Evolutionary conservation across 2,888 invertebrate genomes (phyloP).

Genomic region (Frankliniella fusca): DNA sequence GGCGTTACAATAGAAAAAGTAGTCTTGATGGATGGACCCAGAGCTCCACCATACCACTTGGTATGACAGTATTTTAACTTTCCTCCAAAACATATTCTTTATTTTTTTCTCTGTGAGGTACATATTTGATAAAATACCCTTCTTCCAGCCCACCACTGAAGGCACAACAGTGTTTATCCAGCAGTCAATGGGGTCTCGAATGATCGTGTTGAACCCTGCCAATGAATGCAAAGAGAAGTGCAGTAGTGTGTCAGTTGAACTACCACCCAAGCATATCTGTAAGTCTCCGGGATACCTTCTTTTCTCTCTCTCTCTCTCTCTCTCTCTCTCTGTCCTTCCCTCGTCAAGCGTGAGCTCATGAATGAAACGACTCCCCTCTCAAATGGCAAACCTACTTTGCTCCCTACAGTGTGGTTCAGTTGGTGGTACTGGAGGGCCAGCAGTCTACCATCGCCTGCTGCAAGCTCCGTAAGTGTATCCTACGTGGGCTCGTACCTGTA

Average conservation of each 20-base stretch:
- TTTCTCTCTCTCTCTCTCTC: too few relatives aligned
- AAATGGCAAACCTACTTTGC: conserved; percentile 38
- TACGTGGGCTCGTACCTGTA: conserved; percentile 71
- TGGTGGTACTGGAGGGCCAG: conserved; percentile 79
- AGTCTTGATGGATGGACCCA: conserved; percentile 67
- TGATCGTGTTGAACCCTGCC: conserved; percentile 69
- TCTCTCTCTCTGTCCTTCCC: conserved; percentile 31
- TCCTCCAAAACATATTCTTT: conserved; percentile 29
- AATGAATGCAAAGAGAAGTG: conserved; percentile 70
- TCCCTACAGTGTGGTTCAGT: conserved; percentile 71
- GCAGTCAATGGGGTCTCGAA: conserved; percentile 67
- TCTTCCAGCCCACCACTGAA: conserved; percentile 65
- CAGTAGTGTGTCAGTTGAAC: conserved; percentile 63
- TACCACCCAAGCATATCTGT: conserved; percentile 70
- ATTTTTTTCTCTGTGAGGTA: conserved; percentile 28
- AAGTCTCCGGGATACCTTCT: conserved; percentile 49
- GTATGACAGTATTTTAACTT: conserved; percentile 43
- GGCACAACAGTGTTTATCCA: conserved; percentile 74
- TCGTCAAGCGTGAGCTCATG: conserved; percentile 20
- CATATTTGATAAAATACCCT: conserved; percentile 29
- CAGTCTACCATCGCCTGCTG: conserved; percentile 58
- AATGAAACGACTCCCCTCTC: background rate
- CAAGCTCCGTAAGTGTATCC: conserved; percentile 55
- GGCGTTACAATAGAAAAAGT: conserved; percentile 63
- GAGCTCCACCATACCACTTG: conserved; percentile 61